Base-by-base conservation (phyloP, 1,140 invertebrate genomes). In the Plodia interpunctella region DNA sequence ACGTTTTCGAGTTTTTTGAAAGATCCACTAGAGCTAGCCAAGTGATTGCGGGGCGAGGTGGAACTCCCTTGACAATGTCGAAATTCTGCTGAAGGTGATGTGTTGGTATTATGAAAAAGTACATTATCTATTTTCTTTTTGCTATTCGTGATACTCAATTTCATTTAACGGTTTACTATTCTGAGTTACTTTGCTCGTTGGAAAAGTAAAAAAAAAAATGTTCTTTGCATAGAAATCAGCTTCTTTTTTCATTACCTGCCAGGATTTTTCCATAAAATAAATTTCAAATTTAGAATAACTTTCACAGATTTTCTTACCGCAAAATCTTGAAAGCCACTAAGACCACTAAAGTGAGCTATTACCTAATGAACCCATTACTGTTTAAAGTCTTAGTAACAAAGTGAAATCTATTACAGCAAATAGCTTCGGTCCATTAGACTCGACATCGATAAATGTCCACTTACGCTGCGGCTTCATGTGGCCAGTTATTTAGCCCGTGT, bases 361-460 rank as follows among this genome's bases (percentile, higher is more conserved):
- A 53, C 63, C 62, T 78, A 72, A 75, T 71, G 60, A 67, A 62
- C 57, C 70, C 66, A 75, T 76, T 71, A 72, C 62, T 69, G 59
- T 73, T 76, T 78, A 74, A 78, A 76, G 65, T 67, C 64, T 67
- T 66, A 74, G 75, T 74, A 70, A 69, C 65, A 69, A 73, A 76
- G 71, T 73, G 59, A 74, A 83, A 77, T 80, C 70, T 80, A 77
- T 83, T 78, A 76, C 63, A 66, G 70, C 54, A 70, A 81, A 80
- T 81, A 75, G 70, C 70, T 63, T 17, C 51, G 52, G 51, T 73
- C 73, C 77, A 81, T 83, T 81, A 81, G 70, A 53, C 75, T 50
- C 61, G 55, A 54, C 72, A 62, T 69, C 78, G 77, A 81, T 83
- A 75, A 77, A 79, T 75, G 51, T 25, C 51, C 51, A 53, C 20